A percentile compares a stretch with the other conserved stretches of the same genome.
phyloP scores from a whole-genome alignment of 2,888 invertebrate genomes.

The Ormia ochracea region DNA sequence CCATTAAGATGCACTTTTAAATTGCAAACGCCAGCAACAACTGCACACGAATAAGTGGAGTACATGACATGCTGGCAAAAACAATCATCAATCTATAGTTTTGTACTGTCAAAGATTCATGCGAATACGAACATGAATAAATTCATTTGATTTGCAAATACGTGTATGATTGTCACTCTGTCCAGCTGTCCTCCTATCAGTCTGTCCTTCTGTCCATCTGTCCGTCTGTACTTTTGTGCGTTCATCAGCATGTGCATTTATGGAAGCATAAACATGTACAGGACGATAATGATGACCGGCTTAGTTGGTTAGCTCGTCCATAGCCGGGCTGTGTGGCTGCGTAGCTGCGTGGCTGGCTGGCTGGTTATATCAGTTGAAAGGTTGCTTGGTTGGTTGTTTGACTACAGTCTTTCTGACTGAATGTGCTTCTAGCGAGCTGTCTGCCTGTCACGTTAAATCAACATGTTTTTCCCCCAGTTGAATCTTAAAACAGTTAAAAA shows the following conservation, averaged over 20 bases:
- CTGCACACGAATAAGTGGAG: neutral
- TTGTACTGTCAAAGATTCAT: neutral
- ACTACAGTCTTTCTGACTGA: neutral
- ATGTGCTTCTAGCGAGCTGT: neutral
- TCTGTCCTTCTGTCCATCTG: neutral
- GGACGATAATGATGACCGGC: conserved; percentile 10
- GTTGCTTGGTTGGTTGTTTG: neutral
- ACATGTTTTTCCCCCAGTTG: conserved; percentile 35
- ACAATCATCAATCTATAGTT: conserved; percentile 11
- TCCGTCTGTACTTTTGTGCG: neutral
- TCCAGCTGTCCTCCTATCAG: neutral
- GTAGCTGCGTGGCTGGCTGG: neutral
- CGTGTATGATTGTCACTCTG: neutral
- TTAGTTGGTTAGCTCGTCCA: conserved; percentile 7
- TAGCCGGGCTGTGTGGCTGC: neutral
- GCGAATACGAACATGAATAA: conserved; percentile 23
- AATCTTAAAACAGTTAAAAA: conserved; percentile 17
- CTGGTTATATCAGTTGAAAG: conserved; percentile 8
- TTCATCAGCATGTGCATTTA: conserved; percentile 32
- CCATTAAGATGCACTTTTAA: conserved; percentile 15
- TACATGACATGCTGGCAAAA: neutral
- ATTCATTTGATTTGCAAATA: conserved; percentile 36
- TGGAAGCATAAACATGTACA: conserved; percentile 39
- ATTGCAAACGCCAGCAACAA: neutral
- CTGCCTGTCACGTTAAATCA: conserved; percentile 39